Conservation (phyloP, 2,113 vertebrate genomes). For the Nannobrachium achirus region DNA sequence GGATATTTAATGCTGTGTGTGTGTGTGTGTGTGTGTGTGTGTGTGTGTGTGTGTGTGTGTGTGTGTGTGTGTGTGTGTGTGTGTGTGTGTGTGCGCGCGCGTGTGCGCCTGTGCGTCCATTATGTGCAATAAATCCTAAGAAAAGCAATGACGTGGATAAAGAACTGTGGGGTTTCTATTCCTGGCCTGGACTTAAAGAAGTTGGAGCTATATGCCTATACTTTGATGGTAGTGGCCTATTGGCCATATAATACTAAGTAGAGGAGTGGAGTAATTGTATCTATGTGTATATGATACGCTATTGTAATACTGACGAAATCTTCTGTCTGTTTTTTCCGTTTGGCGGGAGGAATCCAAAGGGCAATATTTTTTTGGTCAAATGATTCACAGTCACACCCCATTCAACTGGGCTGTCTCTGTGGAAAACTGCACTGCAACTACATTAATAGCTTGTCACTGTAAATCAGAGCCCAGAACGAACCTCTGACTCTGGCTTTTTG, state of each 20-base stretch:
- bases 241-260: conserved; percentile 14
- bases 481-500: not conserved
- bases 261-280: conserved; percentile 39
- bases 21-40: conserved; percentile 9
- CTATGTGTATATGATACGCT: conserved; percentile 55
- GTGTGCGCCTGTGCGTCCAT: conserved; percentile 2
- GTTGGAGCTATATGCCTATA: conserved; percentile 11
- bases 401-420: not conserved
- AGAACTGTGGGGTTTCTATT: conserved; percentile 49
- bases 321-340: conserved; percentile 40
- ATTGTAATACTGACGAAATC: conserved; percentile 49
- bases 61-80: conserved; percentile 10
- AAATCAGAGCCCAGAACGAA: conserved; percentile 25
- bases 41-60: conserved; percentile 26
- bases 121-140: conserved; percentile 66
- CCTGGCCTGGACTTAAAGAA: conserved; percentile 17
- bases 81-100: conserved; percentile 6
- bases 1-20: conserved; percentile 21
- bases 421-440: conserved; percentile 32
- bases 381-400: not conserved
- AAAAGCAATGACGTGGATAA: conserved; percentile 70
- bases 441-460: conserved; percentile 19
- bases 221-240: conserved; percentile 8
- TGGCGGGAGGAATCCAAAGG: conserved; percentile 64
- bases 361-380: conserved; percentile 68